Base-by-base conservation (phyloP, 2,888 invertebrate species). In the Meiosimyza decipiens region DNA sequence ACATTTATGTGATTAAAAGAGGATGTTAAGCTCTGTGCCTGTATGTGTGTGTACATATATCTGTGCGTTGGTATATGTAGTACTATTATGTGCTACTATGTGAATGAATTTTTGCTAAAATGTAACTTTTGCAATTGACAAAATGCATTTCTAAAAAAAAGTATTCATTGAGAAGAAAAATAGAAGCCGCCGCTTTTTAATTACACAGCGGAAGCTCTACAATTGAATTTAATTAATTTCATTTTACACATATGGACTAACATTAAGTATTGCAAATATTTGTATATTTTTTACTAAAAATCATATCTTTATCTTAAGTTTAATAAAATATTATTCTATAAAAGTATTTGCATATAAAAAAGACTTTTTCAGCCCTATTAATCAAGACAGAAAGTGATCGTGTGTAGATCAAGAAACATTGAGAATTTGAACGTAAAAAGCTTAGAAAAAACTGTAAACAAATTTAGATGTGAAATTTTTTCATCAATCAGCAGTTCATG, bases 191-290 rank as follows among this genome's bases (percentile, higher is more conserved):
- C n/a, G 33, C 22, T 47, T 47, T 67, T 55, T 18, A 67, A 59
- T 50, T 49, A 13, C 18, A 50, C 59, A 60, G 33, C 68, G 68
- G 68, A 69, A 60, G 50, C 59, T 69, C 28, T 69, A 33, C 68
- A 69, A 69, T 69, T 69, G 68, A 69, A 69, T 69, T 60, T 69
- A 59, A 69, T 69, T 69, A 69, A 50, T 69, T 59, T 22, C 28
- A 57, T 22, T 28, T 57, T 55, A n/a, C 18, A 18, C 9, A 40
- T 9, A 9, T 40, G 9, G 40, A 40, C 40, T 40, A 4, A 28
- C 28, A 28, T 3, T 28, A 40, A 40, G 40, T 40, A 40, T 40
- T 40, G 40, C 3, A 6, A 40, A 40, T 40, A 40, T 68, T 62
- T 66, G 69, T 52, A 72, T 64, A 68, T 73, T 67, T 28, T 28